These are phyloP conservation scores for Ctenomys sociabilis DNA, from an alignment of 2,113 vertebrate genomes.

Conservation along the genomic window DNA sequence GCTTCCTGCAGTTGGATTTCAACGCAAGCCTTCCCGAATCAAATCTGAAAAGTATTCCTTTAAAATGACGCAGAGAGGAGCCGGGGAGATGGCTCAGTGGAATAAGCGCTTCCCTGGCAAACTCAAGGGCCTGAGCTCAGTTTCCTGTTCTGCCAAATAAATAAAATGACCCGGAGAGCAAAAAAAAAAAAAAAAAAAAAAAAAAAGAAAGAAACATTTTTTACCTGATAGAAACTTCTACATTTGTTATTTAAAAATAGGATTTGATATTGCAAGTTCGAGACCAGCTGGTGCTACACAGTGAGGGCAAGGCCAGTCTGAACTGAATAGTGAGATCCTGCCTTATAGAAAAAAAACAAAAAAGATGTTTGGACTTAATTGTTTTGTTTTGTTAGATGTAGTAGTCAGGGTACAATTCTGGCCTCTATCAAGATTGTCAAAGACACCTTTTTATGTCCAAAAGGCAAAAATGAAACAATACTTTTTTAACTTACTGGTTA, in stretches of 20 bases:
- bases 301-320: no score
- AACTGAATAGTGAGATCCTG: no score
- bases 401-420: neutral
- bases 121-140: no score
- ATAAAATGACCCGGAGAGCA: neutral
- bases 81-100: no score
- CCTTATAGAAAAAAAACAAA: no score
- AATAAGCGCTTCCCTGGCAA: no score
- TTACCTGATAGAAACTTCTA: neutral
- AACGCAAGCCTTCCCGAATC: neutral
- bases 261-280: neutral
- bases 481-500: constrained; percentile 34
- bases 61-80: neutral
- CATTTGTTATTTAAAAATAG: neutral
- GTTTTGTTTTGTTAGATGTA: neutral
- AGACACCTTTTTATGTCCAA: constrained; percentile 27
- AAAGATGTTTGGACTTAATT: neutral
- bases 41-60: constrained; percentile 33
- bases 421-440: neutral
- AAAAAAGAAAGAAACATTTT: neutral
- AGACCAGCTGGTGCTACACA: no score
- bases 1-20: neutral
- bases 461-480: constrained; percentile 54
- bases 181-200: neutral
- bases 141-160: no score